Evolutionary conservation across 2,113 vertebrate genomes (phyloP).

Genomic region (Hyperoodon ampullatus): DNA sequence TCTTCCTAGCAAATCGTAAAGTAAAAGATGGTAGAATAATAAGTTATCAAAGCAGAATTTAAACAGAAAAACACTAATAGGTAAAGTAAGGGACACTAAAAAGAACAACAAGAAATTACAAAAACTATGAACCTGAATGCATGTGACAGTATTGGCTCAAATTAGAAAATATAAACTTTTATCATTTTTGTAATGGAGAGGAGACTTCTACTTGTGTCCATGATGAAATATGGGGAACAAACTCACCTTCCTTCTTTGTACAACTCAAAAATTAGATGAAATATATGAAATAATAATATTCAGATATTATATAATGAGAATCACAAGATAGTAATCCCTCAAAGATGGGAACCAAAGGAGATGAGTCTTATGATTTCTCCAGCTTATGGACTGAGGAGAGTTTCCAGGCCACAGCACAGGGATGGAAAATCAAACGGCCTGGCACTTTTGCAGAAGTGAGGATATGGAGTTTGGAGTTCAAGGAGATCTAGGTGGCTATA

Average conservation of each 20-base stretch:
- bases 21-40: neutral
- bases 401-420: neutral
- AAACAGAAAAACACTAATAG: neutral
- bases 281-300: too few relatives aligned
- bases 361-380: neutral
- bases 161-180: neutral
- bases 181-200: neutral
- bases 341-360: neutral
- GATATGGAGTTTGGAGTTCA: neutral
- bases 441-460: neutral
- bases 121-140: neutral
- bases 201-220: neutral
- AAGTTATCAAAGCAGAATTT: neutral
- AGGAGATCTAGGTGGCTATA: neutral
- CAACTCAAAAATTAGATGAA: neutral
- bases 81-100: neutral
- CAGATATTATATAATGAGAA: neutral
- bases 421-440: neutral
- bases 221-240: neutral
- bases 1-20: neutral
- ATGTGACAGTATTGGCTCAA: neutral
- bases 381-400: neutral
- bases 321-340: neutral
- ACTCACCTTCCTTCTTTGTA: neutral
- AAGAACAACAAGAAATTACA: neutral